These are phyloP conservation scores for Hydractinia echinata DNA, from an alignment of 30 jellyfish, hydroid and myxozoan genomes.

Conservation along the genomic window DNA sequence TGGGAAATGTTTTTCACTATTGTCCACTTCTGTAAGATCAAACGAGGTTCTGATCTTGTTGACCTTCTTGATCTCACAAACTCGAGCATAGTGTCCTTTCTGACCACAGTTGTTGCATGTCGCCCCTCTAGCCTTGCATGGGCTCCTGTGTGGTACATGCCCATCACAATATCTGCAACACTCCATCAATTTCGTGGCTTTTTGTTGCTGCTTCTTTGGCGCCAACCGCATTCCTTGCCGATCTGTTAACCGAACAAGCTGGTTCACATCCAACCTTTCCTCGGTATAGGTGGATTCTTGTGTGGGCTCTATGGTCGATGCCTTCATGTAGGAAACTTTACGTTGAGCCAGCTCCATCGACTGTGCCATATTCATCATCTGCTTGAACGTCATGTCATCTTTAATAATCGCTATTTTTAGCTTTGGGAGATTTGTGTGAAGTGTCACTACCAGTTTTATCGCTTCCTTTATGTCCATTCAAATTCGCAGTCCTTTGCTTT, in stretches of 20 bases:
- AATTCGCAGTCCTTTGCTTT: too few relatives aligned
- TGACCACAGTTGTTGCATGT: conserved; percentile 12
- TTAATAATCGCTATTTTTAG: too few relatives aligned
- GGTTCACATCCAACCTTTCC: background rate
- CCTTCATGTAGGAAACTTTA: too few relatives aligned
- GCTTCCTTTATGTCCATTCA: too few relatives aligned
- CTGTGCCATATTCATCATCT: too few relatives aligned
- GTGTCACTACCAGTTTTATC: too few relatives aligned
- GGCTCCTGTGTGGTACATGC: conserved; percentile 15
- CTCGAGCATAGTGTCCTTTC: conserved; percentile 9
- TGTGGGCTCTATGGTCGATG: too few relatives aligned
- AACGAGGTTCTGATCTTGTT: conserved; percentile 2
- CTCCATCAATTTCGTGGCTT: conserved; percentile 5
- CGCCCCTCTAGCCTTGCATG: conserved; percentile 9
- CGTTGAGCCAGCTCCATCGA: too few relatives aligned
- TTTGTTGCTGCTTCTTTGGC: conserved; percentile 11
- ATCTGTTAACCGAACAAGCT: conserved; percentile 11
- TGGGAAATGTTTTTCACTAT: background rate
- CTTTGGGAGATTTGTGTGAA: too few relatives aligned
- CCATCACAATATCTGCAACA: conserved; percentile 11
- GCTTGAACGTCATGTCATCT: too few relatives aligned
- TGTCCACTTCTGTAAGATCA: background rate
- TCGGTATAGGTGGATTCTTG: conserved; percentile 4
- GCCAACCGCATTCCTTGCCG: conserved; percentile 13
- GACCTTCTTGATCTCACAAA: conserved; percentile 9